phyloP scores from a whole-genome alignment of 2,113 vertebrate species.

The Protomyctophum bolini region DNA sequence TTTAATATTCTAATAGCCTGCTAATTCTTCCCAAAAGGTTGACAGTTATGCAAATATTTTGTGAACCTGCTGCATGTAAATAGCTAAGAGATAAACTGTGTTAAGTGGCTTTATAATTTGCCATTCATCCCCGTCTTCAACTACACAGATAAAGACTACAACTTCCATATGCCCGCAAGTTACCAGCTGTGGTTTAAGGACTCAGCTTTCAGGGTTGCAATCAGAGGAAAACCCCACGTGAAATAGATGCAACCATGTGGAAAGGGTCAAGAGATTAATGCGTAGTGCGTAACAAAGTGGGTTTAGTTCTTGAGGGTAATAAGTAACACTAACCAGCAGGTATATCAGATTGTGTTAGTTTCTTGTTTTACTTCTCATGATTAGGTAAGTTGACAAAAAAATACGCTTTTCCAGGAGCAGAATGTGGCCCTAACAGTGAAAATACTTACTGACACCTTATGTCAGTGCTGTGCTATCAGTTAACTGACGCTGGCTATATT shows the following conservation, averaged over 20 bases:
- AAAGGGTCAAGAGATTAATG: not conserved
- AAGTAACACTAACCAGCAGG: not conserved
- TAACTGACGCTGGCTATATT: conserved; percentile 33
- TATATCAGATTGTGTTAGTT: not conserved
- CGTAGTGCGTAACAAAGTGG: not conserved
- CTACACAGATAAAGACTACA: conserved; percentile 1
- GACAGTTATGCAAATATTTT: too few relatives aligned
- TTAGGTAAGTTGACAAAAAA: too few relatives aligned
- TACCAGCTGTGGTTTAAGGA: conserved; percentile 25
- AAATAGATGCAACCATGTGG: conserved; percentile 33
- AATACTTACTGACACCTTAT: conserved; percentile 21
- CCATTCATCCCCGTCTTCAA: not conserved
- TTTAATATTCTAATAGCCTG: too few relatives aligned
- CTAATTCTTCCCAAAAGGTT: too few relatives aligned
- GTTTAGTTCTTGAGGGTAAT: not conserved
- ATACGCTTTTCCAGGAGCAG: not conserved
- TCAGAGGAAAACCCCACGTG: conserved; percentile 9
- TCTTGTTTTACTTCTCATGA: not conserved
- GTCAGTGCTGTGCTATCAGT: conserved; percentile 32
- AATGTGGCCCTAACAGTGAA: conserved; percentile 2
- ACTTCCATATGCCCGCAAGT: conserved; percentile 14
- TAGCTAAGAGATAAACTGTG: too few relatives aligned
- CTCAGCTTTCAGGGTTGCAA: conserved; percentile 29
- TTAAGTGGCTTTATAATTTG: too few relatives aligned
- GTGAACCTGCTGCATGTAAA: too few relatives aligned